Base-by-base conservation (phyloP, 2,113 vertebrate genomes). In the Sander lucioperca region DNA sequence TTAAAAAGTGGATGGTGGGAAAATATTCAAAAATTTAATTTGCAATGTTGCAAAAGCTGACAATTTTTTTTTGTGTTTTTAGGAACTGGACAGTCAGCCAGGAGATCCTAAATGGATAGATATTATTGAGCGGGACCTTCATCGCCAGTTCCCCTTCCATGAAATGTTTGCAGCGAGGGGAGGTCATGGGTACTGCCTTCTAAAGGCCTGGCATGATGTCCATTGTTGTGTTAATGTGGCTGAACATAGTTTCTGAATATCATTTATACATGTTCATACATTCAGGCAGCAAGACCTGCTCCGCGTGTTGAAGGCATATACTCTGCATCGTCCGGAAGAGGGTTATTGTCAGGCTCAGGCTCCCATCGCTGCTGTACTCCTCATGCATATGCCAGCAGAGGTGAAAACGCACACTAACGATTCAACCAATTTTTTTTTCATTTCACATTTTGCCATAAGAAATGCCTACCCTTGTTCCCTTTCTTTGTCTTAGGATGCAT, bases 301-400 rank as follows among this genome's bases (percentile, higher is more conserved):
- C 86, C 96, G 97, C 16, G 97, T 99, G 82, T 94, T 99, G 91
- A 99, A 99, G 94, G 98, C 98, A 0, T 99, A 99, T 84, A 98
- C 97, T 0, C 93, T 99, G 30, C 94, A 98, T 89, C 96, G 97
- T 9, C 98, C 98, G 0, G 98, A 99, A 66, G 98, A 99, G 90
- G 98, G 98, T 9, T 99, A 99, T 91, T 99, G 98, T 94, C 98
- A 99, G 93, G 98, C 98, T 77, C 98, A 99, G 95, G 98, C 98
- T 0, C 98, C 98, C 23, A 94, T 99, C 0, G 98, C 98, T 0
- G 98, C 98, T 0, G 97, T 99, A n/a, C 96, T 99, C 79, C 95
- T 99, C 82, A 99, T 99, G 98, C 98, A 99, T 82, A 99, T 99
- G 98, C 98, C 98, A 0, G 98, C 97, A 0, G 98, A 99, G 97